Evolutionary conservation across 2,797 vertebrate species (phyloP), one percentile per base, ranked within the genome.

Genomic region (Spheniscus humboldti): DNA sequence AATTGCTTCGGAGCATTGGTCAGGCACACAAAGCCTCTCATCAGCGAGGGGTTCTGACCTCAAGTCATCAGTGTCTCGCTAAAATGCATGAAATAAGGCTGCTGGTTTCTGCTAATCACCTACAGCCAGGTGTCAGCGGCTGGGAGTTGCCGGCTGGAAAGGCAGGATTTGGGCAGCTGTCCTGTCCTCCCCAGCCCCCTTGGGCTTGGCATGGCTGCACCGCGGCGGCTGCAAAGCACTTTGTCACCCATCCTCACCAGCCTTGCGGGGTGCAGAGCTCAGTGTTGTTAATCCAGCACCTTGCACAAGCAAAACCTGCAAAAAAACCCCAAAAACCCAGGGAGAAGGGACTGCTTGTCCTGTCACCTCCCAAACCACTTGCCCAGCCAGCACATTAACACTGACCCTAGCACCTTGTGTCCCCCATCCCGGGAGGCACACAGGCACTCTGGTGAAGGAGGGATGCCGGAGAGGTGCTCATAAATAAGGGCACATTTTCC

Each of bases 361-460:
- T 11, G 25, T 9, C 3, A 0, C 50, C 23, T 69, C 43, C 76
- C 6, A 1, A 4, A 13, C 24, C 14, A 1, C 27, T 25, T 14
- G 18, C 16, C 37, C 30, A 3, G 56, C 13, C 28, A 4, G 45
- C 10, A 5, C 30, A 0, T 10, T 7, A 28, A 13, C 39, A 16
- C 22, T 20, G 0, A 9, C 57, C 18, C 56, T 10, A 1, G 4
- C 1, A 0, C 16, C 7, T 17, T 0, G 6, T 17, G 25, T 10
- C 22, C 12, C 39, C 16, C 5, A 0, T 37, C 50, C 52, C 1
- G 1, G 47, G 50, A 37, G 64, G 35, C 18, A 27, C 12, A 13
- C 6, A 4, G 59, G 37, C 9, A 1, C 23, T 16, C 24, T 2
- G 27, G 39, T 0, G 3, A 66, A 45, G 22, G 45, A 10, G 19